A percentile compares a stretch with the other conserved stretches of the same genome.
Conservation (phyloP, 1,140 invertebrate genomes). For the Notospermus geniculatus region DNA sequence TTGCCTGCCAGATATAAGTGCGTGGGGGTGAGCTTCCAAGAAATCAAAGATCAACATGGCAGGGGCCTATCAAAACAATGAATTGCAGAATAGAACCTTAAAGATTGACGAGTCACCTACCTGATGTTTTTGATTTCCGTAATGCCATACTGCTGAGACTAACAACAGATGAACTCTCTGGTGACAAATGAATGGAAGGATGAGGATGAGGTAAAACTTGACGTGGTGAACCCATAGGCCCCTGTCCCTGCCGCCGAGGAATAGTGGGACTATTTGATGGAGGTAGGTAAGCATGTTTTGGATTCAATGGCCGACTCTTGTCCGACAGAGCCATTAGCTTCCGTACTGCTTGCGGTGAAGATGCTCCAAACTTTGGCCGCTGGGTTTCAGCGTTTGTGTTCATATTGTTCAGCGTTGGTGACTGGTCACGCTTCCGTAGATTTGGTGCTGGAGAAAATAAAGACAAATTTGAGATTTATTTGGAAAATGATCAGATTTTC, state of each 20-base stretch:
- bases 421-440: constrained; percentile 1
- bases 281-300: constrained; percentile 43
- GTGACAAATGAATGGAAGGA: constrained; percentile 82
- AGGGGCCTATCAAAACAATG: too few species aligned
- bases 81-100: too few species aligned
- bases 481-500: too few species aligned
- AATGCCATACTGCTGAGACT: constrained; percentile 84
- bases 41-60: too few species aligned
- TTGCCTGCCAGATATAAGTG: too few species aligned
- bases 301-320: constrained; percentile 71
- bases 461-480: too few species aligned
- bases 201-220: constrained; percentile 54
- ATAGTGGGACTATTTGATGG: constrained; percentile 58
- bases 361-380: constrained; percentile 76
- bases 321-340: constrained; percentile 84
- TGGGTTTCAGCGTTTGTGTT: neutral
- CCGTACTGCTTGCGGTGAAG: constrained; percentile 90
- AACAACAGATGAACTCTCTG: constrained; percentile 92
- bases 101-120: too few species aligned
- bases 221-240: constrained; percentile 57
- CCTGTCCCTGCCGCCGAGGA: constrained; percentile 63
- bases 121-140: constrained; percentile 79
- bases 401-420: neutral
- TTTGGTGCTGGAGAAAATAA: neutral
- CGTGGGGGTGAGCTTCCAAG: too few species aligned